phyloP scores from a whole-genome alignment of 2,113 vertebrate species.

The Corythornis cristatus region DNA sequence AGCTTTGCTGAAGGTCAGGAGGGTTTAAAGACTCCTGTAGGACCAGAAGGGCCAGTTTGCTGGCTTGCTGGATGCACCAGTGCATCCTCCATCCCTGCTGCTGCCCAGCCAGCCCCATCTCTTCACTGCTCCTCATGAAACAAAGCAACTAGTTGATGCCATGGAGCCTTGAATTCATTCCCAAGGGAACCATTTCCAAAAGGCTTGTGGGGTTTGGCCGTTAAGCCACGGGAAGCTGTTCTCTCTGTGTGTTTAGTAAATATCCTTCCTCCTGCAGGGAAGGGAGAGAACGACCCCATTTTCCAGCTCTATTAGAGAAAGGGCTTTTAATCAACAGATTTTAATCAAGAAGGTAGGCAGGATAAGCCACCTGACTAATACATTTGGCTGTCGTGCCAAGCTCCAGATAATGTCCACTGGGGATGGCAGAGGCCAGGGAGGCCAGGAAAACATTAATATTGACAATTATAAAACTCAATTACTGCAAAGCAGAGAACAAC shows the following conservation, averaged over 20 bases:
- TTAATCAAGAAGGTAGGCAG: neutral
- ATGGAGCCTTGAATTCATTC: neutral
- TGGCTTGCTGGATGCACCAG: neutral
- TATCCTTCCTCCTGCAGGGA: neutral
- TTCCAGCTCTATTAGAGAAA: neutral
- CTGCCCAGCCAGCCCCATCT: neutral
- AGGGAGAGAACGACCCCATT: neutral
- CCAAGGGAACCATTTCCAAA: neutral
- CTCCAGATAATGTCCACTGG: rapidly evolving
- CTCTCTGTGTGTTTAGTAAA: neutral
- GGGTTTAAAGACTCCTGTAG: neutral
- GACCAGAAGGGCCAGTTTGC: no score
- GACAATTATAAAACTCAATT: neutral
- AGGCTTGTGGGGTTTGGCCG: neutral
- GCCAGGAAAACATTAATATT: neutral
- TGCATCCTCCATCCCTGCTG: neutral
- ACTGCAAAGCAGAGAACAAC: neutral
- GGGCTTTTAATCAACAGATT: neutral
- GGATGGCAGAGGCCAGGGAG: neutral
- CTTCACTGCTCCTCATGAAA: neutral
- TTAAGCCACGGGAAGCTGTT: neutral
- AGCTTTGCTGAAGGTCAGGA: neutral
- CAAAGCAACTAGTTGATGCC: neutral
- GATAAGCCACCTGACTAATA: neutral
- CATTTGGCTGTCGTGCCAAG: neutral